Evolutionary conservation across 1,140 invertebrate species (phyloP), one percentile per base, ranked within the genome.

Genomic region (Cataglyphis hispanica): DNA sequence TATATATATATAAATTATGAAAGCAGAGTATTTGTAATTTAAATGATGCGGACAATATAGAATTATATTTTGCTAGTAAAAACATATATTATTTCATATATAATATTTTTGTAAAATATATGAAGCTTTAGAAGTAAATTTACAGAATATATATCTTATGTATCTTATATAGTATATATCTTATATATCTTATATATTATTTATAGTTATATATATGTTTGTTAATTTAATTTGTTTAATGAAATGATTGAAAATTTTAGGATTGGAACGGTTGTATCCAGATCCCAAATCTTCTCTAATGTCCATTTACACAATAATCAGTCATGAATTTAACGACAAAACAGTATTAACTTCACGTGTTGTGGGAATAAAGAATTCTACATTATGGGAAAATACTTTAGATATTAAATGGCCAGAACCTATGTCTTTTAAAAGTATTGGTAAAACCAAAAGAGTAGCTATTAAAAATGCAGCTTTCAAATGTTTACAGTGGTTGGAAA

Each of bases 321-420:
- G 40, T 16, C 67, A 60, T 37, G 89, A 93, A 84, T 37, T 89
- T 2, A 85, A 88, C 3, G 67, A 84, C 8, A 11, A 64, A 40
- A 43, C 86, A 46, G 34, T 25, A 56, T 37, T 92, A 64, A 61
- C 25, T 56, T 53, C 25, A 8, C 50, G 5, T 4, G 77, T 37
- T n/a, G 43, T 64, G 13, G 0, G 0, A 0, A 1, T 77, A 56
- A 22, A 74, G 0, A 0, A 46, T 16, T 16, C 31, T 31, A 19
- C 40, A 22, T 0, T 3, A 6, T 93, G 91, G 89, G 16, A 40
- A 4, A 92, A 87, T 78, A 87, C 46, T n/a, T 88, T 90, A 5
- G 58, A 56, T 10, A 31, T 94, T n/a, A 69, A n/a, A 27, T 95
- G 94, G 94, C 94, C 94, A 31, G 80, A 84, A 67, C 7, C 87